Conservation (phyloP, 1,140 invertebrate species). For the Micrasema minimum region DNA sequence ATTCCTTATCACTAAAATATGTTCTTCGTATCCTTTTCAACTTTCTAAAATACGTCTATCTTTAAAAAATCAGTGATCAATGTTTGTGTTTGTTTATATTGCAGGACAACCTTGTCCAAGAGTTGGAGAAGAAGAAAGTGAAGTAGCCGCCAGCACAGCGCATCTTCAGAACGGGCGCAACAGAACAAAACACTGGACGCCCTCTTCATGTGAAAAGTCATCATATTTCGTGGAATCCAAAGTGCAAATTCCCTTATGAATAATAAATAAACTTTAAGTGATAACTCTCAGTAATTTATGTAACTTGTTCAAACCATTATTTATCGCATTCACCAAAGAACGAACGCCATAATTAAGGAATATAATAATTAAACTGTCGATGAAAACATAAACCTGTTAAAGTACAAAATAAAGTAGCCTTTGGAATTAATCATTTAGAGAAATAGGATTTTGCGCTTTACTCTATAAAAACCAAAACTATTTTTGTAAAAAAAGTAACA, state of each 20-base stretch:
- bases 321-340: conserved; percentile 44
- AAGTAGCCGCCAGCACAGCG: not conserved
- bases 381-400: conserved; percentile 40
- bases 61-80: not conserved
- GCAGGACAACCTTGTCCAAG: not conserved
- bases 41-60: no score
- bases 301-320: conserved; percentile 34
- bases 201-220: conserved; percentile 27
- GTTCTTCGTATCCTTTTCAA: no score
- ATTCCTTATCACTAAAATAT: no score
- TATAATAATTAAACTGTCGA: conserved; percentile 29
- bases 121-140: no score
- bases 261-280: conserved; percentile 44
- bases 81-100: not conserved
- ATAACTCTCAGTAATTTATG: conserved; percentile 18
- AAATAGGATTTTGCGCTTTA: conserved; percentile 48
- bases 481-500: conserved; percentile 48
- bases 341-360: conserved; percentile 45
- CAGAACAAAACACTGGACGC: conserved; percentile 46
- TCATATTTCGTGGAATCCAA: conserved; percentile 48
- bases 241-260: conserved; percentile 54
- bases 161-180: conserved; percentile 2
- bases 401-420: conserved; percentile 52
- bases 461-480: conserved; percentile 35
- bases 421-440: conserved; percentile 38